phyloP scores from a whole-genome alignment of 2,888 invertebrate genomes.

The Endotricha flammealis region DNA sequence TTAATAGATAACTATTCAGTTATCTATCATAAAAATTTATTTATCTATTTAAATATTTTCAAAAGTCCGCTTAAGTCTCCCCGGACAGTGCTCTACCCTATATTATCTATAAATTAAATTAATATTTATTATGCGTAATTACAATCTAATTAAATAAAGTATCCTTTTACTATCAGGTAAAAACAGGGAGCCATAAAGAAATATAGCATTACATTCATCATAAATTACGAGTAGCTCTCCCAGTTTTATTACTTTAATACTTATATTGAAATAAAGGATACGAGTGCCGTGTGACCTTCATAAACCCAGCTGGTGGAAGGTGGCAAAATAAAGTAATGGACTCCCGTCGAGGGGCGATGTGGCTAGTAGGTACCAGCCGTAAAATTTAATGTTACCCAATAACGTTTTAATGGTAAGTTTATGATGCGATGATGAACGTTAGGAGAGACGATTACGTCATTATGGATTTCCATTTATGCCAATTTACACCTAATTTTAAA shows the following conservation, averaged over 20 bases:
- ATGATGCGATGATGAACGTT: background rate
- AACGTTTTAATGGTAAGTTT: background rate
- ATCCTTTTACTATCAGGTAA: too few species aligned
- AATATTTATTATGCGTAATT: too few species aligned
- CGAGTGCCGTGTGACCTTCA: constrained; percentile 7
- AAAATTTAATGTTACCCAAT: background rate
- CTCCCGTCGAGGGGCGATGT: background rate
- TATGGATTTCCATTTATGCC: background rate
- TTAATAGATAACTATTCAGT: too few species aligned
- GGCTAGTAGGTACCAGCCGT: background rate
- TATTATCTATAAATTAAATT: too few species aligned
- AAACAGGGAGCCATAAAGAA: too few species aligned
- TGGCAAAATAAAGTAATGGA: background rate
- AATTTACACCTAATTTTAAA: too few species aligned
- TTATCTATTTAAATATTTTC: too few species aligned
- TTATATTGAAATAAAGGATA: constrained; percentile 7
- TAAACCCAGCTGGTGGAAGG: constrained; percentile 7
- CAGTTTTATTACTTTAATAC: constrained; percentile 9
- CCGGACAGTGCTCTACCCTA: too few species aligned
- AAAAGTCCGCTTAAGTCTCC: too few species aligned
- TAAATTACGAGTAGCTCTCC: constrained; percentile 8
- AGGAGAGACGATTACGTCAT: background rate
- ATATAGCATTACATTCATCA: constrained; percentile 7
- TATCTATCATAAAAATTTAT: too few species aligned
- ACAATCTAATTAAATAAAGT: too few species aligned